Evolutionary conservation across 2,888 invertebrate species (phyloP).

Genomic region (Belgica antarctica): DNA sequence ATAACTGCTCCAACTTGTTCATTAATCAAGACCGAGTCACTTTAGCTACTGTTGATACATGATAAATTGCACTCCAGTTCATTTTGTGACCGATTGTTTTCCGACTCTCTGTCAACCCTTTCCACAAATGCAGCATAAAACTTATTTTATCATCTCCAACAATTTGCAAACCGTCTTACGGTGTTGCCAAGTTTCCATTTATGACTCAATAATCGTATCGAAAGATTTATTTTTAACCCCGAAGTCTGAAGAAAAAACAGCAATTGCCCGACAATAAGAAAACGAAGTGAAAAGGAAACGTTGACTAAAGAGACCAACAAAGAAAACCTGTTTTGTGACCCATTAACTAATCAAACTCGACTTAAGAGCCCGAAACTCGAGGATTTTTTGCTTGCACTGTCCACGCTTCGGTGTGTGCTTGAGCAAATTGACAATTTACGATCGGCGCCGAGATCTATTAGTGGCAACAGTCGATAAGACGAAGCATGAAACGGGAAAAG

Average conservation of each 20-base stretch:
- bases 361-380: conserved; percentile 45
- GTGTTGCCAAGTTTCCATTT: neutral
- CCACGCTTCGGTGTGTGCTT: neutral
- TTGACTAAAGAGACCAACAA: conserved; percentile 41
- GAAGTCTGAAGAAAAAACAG: neutral
- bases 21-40: conserved; percentile 4
- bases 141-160: neutral
- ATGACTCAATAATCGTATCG: neutral
- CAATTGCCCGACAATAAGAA: neutral
- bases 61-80: neutral
- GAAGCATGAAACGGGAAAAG: neutral
- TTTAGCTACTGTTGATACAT: neutral
- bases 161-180: neutral
- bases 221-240: neutral
- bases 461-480: neutral
- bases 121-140: neutral
- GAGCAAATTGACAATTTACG: neutral
- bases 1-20: neutral
- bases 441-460: conserved; percentile 7
- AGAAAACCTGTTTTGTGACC: conserved; percentile 29
- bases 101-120: neutral
- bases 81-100: too few relatives aligned
- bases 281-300: conserved; percentile 45
- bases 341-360: conserved; percentile 45
- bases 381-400: conserved; percentile 34